Evolutionary conservation across 2,888 invertebrate genomes (phyloP).

Genomic region (Megaustenia siamemsis): DNA sequence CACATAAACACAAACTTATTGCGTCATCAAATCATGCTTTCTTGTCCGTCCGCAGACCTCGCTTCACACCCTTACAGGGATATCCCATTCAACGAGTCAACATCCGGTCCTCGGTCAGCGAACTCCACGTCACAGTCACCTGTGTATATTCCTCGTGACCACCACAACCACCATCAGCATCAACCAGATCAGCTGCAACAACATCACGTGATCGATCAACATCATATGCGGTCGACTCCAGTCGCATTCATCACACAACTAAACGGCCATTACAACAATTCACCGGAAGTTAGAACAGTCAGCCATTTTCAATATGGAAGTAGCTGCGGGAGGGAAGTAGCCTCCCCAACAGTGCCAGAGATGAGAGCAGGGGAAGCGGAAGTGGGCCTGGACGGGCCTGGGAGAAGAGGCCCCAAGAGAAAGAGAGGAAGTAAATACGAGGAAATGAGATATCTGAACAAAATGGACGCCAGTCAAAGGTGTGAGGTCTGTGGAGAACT

Average conservation of each 20-base stretch:
- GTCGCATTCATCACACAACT: constrained; percentile 13
- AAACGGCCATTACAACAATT: background rate
- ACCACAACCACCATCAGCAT: constrained; percentile 20
- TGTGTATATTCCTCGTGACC: background rate
- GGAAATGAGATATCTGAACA: background rate
- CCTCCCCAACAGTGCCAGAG: background rate
- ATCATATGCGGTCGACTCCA: background rate
- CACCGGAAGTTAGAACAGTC: background rate
- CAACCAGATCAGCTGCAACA: background rate
- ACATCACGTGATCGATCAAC: constrained; percentile 1
- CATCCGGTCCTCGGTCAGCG: constrained; percentile 21
- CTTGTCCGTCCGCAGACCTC: constrained; percentile 39
- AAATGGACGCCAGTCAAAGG: constrained; percentile 19
- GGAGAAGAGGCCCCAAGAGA: constrained; percentile 36
- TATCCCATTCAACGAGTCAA: constrained; percentile 24
- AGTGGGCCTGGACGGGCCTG: background rate
- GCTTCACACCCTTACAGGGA: constrained; percentile 13
- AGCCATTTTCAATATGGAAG: constrained; percentile 38
- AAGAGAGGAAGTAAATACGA: constrained; percentile 8
- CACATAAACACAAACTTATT: too few species aligned
- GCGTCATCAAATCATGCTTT: too few species aligned
- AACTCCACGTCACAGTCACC: constrained; percentile 20
- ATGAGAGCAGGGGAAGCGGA: constrained; percentile 39
- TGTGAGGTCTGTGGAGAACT: constrained; percentile 75
- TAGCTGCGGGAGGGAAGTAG: background rate